Evolutionary conservation across 2,888 invertebrate genomes (phyloP), one percentile per base, ranked within the genome.

Genomic region (Hylaea fasciaria): DNA sequence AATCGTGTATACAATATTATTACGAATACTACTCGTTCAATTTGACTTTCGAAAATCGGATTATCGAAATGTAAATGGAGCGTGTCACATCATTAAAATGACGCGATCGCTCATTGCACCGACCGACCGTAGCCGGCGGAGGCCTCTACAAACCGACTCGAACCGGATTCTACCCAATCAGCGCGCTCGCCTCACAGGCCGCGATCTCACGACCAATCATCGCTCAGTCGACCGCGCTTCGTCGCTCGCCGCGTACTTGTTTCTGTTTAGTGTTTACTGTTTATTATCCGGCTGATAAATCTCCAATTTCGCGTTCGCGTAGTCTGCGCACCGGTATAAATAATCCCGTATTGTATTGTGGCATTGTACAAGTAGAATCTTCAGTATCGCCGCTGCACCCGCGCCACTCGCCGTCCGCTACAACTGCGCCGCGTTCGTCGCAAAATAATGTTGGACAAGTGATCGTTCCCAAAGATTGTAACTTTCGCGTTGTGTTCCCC

Each of bases 361-460:
- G 62, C 64, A 64, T 63, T 66, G 65, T 52, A 51, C 63, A 62
- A n/a, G n/a, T n/a, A n/a, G n/a, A n/a, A n/a, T n/a, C n/a, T n/a
- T n/a, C n/a, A n/a, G n/a, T n/a, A 56, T 64, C 44, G 49, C 57
- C 41, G 54, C 52, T 63, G 58, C n/a, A 55, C 55, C 54, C 44
- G 53, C 45, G 51, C 53, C 62, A 68, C 70, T 70, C 53, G 59
- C 59, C 58, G 57, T 68, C 59, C 59, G 51, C n/a, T 71, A 69
- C 70, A 73, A 70, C 70, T 69, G 72, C 70, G 64, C 61, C 62
- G 53, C 57, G 63, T 62, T 35, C 62, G 59, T 69, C 62, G 52
- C n/a, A 64, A 77, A 83, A 90, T 85, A 81, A 91, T 91, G 91
- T 91, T 91, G 83, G 91, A 91, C 85, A 91, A 91, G 68, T 70